These are phyloP conservation scores for Orthosia cruda DNA, from an alignment of 2,888 invertebrate genomes.

Conservation along the genomic window DNA sequence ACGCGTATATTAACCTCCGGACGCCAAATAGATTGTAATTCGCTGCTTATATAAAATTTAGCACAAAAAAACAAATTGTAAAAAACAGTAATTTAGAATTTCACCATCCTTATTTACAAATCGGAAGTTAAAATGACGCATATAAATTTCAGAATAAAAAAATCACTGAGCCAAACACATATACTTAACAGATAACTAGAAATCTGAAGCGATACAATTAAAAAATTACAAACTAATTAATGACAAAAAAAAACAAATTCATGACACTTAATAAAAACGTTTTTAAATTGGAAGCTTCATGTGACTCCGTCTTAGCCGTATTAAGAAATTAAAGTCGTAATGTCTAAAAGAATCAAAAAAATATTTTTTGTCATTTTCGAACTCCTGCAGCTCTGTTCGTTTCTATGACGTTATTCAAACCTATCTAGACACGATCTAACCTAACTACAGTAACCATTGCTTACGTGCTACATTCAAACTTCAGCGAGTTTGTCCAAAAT, in stretches of 20 bases:
- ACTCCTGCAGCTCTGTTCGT: constrained; percentile 76
- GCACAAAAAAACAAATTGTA: constrained; percentile 59
- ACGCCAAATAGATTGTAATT: constrained; percentile 84
- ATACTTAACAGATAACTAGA: constrained; percentile 80
- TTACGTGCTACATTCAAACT: constrained; percentile 76
- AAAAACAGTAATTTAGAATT: constrained; percentile 76
- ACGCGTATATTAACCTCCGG: constrained; percentile 83
- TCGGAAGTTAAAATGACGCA: constrained; percentile 77
- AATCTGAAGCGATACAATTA: constrained; percentile 85
- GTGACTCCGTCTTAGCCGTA: constrained; percentile 84
- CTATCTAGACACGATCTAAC: constrained; percentile 85
- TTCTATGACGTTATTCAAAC: constrained; percentile 89
- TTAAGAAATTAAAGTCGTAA: constrained; percentile 78
- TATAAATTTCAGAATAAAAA: constrained; percentile 72
- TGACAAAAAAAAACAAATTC: constrained; percentile 85
- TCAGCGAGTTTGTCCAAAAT: constrained; percentile 75
- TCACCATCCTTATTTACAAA: constrained; percentile 81
- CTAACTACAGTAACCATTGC: constrained; percentile 82
- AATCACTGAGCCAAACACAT: constrained; percentile 78
- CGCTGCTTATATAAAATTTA: constrained; percentile 77
- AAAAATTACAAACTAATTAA: constrained; percentile 88
- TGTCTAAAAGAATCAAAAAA: constrained; percentile 80
- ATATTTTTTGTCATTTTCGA: constrained; percentile 71
- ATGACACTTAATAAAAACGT: constrained; percentile 84
- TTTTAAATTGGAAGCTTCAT: constrained; percentile 87